Base-by-base conservation (phyloP, 2,797 vertebrate genomes). In the Acipenser ruthenus region DNA sequence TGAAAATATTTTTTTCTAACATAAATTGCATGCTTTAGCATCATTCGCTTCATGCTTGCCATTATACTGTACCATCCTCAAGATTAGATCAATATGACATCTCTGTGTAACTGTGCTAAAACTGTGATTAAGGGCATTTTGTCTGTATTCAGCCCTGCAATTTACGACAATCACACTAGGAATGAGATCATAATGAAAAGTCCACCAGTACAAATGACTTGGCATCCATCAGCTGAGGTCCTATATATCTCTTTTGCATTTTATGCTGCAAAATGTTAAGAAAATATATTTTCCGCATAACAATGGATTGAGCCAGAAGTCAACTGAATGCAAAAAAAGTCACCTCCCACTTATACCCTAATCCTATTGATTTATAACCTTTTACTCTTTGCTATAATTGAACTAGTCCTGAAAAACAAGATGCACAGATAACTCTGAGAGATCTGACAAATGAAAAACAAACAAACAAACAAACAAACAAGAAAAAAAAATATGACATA, bases 131-230 rank as follows among this genome's bases (percentile, higher is more conserved):
- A 37, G 23, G 23, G 23, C 23, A 1, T 18, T 37, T 37, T 69
- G 65, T 50, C 60, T 6, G 49, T 60, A 18, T 23, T 18, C 23
- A 55, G 64, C 18, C 56, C 56, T 12, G 50, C 50, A 49, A 65
- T 65, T 50, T 60, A 37, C 37, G 55, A 49, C 12, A 60, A 49
- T 66, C 47, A 65, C 9, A 52, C 63, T 10, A 23, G 63, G 11
- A 8, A 61, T 65, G 49, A 62, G 56, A 69, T 50, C 18, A n/a
- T 60, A 49, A 50, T 62, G 13, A 47, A 15, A 49, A 55, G 67
- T 18, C 61, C 15, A 58, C 11, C 50, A 8, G 47, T 18, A 51
- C 49, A 59, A 63, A 13, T 8, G 11, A 47, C 48, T 18, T 10
- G 1, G 13, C 52, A 50, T 48, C 52, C 50, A 60, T 63, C 53